phyloP scores from a whole-genome alignment of 2,888 invertebrate genomes.

The Coremacera marginata region DNA sequence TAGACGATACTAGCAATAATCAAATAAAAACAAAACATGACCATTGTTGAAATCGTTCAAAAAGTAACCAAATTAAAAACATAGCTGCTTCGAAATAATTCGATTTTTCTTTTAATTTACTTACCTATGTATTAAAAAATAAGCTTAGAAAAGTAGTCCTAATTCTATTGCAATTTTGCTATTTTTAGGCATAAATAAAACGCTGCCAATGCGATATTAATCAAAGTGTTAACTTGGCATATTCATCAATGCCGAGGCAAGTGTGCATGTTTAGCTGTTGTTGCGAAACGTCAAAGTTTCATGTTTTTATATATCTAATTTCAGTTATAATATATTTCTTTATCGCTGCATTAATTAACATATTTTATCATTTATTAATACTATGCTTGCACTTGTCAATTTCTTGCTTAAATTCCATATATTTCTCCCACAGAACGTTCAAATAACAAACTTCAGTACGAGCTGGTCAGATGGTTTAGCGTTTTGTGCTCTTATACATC shows the following conservation, averaged over 20 bases:
- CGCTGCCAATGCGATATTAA: neutral
- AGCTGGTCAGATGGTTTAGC: constrained; percentile 99
- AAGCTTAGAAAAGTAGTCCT: too few relatives aligned
- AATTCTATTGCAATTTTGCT: neutral
- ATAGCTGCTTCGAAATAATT: constrained; percentile 1
- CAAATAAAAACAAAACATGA: constrained; percentile 3
- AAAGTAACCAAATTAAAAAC: neutral
- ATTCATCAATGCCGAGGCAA: neutral
- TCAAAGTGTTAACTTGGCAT: neutral
- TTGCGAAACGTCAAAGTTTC: neutral
- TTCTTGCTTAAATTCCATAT: constrained; percentile 33
- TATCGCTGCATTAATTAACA: constrained; percentile 2
- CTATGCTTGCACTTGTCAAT: neutral
- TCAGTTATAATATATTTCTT: neutral
- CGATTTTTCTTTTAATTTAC: too few relatives aligned
- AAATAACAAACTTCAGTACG: constrained; percentile 98
- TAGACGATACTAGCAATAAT: neutral
- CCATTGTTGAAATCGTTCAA: neutral
- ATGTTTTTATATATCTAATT: neutral
- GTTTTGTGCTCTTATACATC: constrained; percentile 98
- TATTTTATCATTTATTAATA: neutral
- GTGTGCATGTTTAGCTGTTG: constrained; percentile 18
- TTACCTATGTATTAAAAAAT: too few relatives aligned
- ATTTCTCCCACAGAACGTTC: constrained; percentile 81
- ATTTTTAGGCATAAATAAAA: neutral